phyloP scores from a whole-genome alignment of 2,797 vertebrate genomes.

The Okamejei kenojei region DNA sequence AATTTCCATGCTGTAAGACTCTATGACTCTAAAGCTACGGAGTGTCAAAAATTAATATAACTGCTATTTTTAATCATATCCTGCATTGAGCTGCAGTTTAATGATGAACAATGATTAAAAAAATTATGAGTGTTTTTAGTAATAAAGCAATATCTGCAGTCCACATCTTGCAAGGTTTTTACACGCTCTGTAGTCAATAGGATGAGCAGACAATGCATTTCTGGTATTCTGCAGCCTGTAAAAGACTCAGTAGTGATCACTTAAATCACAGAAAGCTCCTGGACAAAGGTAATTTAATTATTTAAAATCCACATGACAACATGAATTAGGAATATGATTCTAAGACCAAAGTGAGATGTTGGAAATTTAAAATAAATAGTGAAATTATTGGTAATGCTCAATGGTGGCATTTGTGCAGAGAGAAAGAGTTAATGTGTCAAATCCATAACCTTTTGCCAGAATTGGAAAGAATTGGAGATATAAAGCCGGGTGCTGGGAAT shows the following conservation, averaged over 20 bases:
- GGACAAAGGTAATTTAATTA: neutral
- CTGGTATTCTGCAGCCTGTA: neutral
- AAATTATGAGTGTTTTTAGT: neutral
- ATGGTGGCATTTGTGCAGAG: no score
- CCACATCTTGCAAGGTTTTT: neutral
- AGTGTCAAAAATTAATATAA: neutral
- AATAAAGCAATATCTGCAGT: no score
- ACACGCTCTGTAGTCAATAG: neutral
- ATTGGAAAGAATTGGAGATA: no score
- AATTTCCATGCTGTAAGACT: no score
- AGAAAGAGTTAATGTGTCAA: no score
- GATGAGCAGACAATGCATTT: neutral
- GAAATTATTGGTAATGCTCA: no score
- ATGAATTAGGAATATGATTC: neutral
- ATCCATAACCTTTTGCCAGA: no score
- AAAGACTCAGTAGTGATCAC: neutral
- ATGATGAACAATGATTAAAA: neutral
- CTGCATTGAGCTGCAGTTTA: constrained; percentile 1
- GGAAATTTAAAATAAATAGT: no score
- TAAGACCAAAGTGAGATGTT: neutral
- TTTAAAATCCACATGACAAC: neutral
- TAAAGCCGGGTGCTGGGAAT: no score
- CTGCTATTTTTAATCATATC: neutral
- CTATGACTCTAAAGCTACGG: neutral
- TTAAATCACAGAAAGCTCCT: neutral